These are phyloP conservation scores for Callopanchax toddi DNA, from an alignment of 2,113 vertebrate species.

Conservation along the genomic window DNA sequence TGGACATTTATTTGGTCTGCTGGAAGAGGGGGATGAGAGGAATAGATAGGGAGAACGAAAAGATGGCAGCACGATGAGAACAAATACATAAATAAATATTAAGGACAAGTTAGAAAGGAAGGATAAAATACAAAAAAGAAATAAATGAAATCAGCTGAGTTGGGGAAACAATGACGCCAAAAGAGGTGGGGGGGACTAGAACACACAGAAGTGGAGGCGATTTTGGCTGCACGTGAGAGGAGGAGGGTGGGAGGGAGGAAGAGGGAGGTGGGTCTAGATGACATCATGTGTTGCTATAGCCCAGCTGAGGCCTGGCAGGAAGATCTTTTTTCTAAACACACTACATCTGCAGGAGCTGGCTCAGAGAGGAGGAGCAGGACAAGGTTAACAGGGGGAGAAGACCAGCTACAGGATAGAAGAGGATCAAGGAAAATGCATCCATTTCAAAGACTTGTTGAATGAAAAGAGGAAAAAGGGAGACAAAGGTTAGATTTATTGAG, in stretches of 20 bases:
- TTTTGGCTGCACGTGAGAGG: constrained; percentile 54
- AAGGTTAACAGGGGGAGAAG: neutral
- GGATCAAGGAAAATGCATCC: constrained; percentile 49
- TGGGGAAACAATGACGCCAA: constrained; percentile 49
- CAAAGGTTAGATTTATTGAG: too few relatives aligned
- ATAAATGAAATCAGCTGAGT: constrained; percentile 32
- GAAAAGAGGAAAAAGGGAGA: constrained; percentile 13
- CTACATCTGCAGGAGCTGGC: constrained; percentile 72
- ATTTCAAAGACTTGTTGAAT: constrained; percentile 24
- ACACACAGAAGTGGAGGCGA: constrained; percentile 27
- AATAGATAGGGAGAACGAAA: neutral
- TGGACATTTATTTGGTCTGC: constrained; percentile 57
- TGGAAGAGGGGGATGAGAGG: constrained; percentile 20
- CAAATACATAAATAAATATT: neutral
- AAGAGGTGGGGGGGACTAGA: constrained; percentile 19
- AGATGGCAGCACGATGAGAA: constrained; percentile 14
- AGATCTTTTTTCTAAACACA: constrained; percentile 68
- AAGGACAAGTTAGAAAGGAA: too few relatives aligned
- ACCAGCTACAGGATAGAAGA: constrained; percentile 42
- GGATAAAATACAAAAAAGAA: neutral
- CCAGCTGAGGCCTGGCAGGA: constrained; percentile 78
- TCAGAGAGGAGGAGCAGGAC: constrained; percentile 33
- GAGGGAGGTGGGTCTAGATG: constrained; percentile 72
- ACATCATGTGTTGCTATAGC: constrained; percentile 84
- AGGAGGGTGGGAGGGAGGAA: constrained; percentile 26